Conservation (phyloP, 2,888 invertebrate genomes). For the Iphiclides podalirius region DNA sequence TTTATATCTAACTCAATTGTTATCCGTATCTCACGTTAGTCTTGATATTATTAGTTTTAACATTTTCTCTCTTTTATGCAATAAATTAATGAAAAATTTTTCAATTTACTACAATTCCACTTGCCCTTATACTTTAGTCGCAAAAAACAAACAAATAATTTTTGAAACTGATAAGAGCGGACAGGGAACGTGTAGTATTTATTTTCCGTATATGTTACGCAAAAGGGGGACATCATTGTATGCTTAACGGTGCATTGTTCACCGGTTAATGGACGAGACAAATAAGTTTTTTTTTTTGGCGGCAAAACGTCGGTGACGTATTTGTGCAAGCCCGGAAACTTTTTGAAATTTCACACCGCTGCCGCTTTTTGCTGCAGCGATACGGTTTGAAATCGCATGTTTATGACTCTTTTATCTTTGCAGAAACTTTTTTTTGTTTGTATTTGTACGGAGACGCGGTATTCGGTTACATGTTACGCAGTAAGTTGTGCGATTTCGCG, state of each 20-base stretch:
- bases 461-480: conserved; percentile 55
- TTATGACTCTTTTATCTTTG: no score
- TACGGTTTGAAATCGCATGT: no score
- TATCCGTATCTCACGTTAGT: no score
- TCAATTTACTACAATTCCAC: no score
- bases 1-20: no score
- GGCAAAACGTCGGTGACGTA: conserved; percentile 53
- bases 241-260: conserved; percentile 69
- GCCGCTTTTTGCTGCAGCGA: no score
- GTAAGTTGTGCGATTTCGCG: conserved; percentile 48
- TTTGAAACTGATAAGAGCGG: conserved; percentile 24
- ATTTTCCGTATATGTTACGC: conserved; percentile 33
- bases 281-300: conserved; percentile 63
- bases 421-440: conserved; percentile 43
- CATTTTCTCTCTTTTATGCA: no score
- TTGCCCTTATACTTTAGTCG: no score
- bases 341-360: no score
- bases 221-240: conserved; percentile 45
- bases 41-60: no score
- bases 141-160: no score
- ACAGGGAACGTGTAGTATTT: conserved; percentile 31
- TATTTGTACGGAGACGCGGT: conserved; percentile 56
- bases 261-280: conserved; percentile 60
- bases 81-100: no score
- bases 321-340: conserved; percentile 46